Evolutionary conservation across 2,113 vertebrate species (phyloP).

Genomic region (Lamprotornis superbus): DNA sequence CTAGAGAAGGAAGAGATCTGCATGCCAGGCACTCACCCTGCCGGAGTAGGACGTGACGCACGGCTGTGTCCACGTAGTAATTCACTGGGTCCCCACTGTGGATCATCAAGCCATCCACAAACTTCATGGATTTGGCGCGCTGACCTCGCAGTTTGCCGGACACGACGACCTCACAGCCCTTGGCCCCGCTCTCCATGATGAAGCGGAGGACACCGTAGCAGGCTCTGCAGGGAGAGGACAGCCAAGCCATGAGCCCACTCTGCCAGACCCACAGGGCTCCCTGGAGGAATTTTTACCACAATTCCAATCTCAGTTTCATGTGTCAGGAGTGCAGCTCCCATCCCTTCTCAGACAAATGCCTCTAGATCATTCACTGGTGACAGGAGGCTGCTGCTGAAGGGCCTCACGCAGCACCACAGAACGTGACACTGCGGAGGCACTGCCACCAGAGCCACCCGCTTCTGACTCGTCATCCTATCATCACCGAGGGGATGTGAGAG

Average conservation of each 20-base stretch:
- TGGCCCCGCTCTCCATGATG: constrained; percentile 99
- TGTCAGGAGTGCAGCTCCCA: rapidly evolving
- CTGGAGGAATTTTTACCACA: rapidly evolving
- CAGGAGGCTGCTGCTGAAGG: constrained; percentile 14
- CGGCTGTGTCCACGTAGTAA: constrained; percentile 97
- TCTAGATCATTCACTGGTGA: constrained; percentile 69
- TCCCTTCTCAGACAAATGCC: constrained; percentile 85
- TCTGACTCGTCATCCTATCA: constrained; percentile 83
- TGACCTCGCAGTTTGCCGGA: constrained; percentile 96
- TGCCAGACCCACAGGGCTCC: background rate
- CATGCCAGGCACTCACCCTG: constrained; percentile 81
- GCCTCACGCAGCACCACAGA: constrained; percentile 63
- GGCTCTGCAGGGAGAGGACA: constrained; percentile 74
- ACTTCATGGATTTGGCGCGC: constrained; percentile 99
- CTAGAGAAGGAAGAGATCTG: background rate
- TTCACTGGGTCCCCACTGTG: constrained; percentile 98
- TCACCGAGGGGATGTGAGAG: constrained; percentile 70
- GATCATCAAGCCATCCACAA: constrained; percentile 98
- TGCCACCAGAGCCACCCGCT: background rate
- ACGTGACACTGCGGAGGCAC: constrained; percentile 48
- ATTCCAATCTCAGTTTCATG: rapidly evolving
- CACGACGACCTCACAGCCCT: constrained; percentile 96
- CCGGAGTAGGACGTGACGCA: constrained; percentile 94
- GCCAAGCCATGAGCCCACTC: background rate
- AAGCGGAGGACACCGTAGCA: constrained; percentile 97